phyloP scores from a whole-genome alignment of 2,113 vertebrate genomes.

The Megaleporinus macrocephalus region DNA sequence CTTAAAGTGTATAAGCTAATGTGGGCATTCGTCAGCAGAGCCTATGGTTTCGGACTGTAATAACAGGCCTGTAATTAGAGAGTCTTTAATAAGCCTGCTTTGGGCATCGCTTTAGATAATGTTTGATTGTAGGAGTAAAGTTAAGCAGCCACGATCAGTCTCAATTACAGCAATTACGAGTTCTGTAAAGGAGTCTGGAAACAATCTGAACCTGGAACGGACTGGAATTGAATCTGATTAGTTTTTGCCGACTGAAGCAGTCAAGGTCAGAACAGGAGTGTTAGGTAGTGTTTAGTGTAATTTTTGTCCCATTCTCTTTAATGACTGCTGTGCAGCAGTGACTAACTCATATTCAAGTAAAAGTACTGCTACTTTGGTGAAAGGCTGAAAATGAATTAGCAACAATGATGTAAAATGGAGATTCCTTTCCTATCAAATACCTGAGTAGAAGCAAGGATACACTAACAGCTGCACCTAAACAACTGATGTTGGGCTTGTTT shows the following conservation, averaged over 20 bases:
- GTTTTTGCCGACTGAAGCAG: constrained; percentile 19
- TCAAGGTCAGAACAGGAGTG: constrained; percentile 17
- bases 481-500: too few relatives aligned
- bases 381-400: too few relatives aligned
- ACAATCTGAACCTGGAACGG: constrained; percentile 38
- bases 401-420: too few relatives aligned
- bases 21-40: constrained; percentile 9
- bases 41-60: constrained; percentile 20
- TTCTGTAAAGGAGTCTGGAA: constrained; percentile 50
- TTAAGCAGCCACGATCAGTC: constrained; percentile 20
- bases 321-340: neutral
- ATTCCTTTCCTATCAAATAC: too few relatives aligned
- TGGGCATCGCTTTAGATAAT: constrained; percentile 34
- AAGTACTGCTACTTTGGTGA: too few relatives aligned
- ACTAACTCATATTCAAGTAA: too few relatives aligned
- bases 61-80: constrained; percentile 35
- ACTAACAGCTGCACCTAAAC: too few relatives aligned
- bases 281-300: neutral
- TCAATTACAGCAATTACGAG: constrained; percentile 23
- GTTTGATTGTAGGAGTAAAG: constrained; percentile 37
- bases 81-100: constrained; percentile 16
- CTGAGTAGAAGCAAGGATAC: too few relatives aligned
- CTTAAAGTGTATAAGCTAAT: neutral
- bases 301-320: neutral
- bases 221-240: constrained; percentile 25